Conservation (phyloP, 1,140 invertebrate species). For the Stenopsyche tienmushanensis region DNA sequence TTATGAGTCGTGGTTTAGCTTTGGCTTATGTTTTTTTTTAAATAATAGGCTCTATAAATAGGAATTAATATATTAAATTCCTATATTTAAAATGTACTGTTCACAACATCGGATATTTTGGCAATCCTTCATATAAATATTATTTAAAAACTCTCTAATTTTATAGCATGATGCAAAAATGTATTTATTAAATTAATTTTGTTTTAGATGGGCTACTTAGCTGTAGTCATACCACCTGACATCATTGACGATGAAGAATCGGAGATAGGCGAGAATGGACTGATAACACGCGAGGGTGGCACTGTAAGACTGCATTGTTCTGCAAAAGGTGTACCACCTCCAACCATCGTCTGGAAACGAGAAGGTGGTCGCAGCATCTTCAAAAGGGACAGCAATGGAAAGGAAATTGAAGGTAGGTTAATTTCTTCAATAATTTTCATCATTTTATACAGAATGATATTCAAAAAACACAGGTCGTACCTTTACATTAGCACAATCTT, state of each 20-base stretch:
- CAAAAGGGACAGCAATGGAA: constrained; percentile 64
- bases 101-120: too few species aligned
- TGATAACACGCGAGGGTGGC: constrained; percentile 70
- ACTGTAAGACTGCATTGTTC: constrained; percentile 74
- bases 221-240: constrained; percentile 82
- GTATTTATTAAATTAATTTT: neutral
- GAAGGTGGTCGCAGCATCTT: constrained; percentile 75
- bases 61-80: too few species aligned
- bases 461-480: too few species aligned
- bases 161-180: too few species aligned
- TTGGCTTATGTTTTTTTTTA: too few species aligned
- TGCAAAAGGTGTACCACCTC: constrained; percentile 77
- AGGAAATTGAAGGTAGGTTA: constrained; percentile 65
- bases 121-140: too few species aligned
- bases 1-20: too few species aligned
- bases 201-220: constrained; percentile 74
- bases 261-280: constrained; percentile 44
- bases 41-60: too few species aligned
- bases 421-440: neutral
- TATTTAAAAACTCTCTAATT: too few species aligned
- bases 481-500: too few species aligned
- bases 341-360: constrained; percentile 74
- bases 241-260: constrained; percentile 67
- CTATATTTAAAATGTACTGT: too few species aligned
- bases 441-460: neutral